Conservation (phyloP, 1,140 invertebrate species). For the Lordiphosa stackelbergi region DNA sequence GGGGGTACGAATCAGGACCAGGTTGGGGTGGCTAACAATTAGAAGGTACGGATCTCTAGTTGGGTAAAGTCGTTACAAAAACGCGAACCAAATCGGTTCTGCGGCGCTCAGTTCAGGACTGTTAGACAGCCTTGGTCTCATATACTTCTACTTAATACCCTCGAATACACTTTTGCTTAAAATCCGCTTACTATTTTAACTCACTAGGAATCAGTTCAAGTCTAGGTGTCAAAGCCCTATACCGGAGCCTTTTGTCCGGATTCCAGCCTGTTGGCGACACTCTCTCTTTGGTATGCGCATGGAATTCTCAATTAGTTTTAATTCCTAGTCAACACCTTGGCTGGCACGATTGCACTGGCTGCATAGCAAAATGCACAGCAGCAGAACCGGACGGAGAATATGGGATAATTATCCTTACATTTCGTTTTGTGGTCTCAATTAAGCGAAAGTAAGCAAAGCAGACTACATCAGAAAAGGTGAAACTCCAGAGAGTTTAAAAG, state of each 20-base stretch:
- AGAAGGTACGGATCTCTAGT: too few species aligned
- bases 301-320: slow-evolving; percentile 68
- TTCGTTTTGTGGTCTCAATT: slow-evolving; percentile 47
- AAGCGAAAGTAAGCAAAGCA: slow-evolving; percentile 43
- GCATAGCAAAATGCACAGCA: slow-evolving; percentile 4
- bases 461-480: slow-evolving; percentile 4
- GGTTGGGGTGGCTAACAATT: too few species aligned
- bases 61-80: too few species aligned
- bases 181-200: too few species aligned
- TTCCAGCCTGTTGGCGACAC: slow-evolving; percentile 46
- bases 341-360: slow-evolving; percentile 41
- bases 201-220: too few species aligned
- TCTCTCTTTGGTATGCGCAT: slow-evolving; percentile 54
- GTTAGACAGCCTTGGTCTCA: too few species aligned
- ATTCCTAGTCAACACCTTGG: slow-evolving; percentile 67
- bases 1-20: too few species aligned
- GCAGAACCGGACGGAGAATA: slow-evolving; percentile 3
- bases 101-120: too few species aligned
- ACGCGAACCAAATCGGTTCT: too few species aligned
- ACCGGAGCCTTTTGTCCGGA: slow-evolving; percentile 4
- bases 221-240: not conserved
- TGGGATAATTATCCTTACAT: slow-evolving; percentile 60
- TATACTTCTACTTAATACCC: too few species aligned
- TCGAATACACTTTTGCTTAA: too few species aligned
- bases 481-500: slow-evolving; percentile 8